phyloP scores from a whole-genome alignment of 2,797 vertebrate genomes.

The Dryobates pubescens region DNA sequence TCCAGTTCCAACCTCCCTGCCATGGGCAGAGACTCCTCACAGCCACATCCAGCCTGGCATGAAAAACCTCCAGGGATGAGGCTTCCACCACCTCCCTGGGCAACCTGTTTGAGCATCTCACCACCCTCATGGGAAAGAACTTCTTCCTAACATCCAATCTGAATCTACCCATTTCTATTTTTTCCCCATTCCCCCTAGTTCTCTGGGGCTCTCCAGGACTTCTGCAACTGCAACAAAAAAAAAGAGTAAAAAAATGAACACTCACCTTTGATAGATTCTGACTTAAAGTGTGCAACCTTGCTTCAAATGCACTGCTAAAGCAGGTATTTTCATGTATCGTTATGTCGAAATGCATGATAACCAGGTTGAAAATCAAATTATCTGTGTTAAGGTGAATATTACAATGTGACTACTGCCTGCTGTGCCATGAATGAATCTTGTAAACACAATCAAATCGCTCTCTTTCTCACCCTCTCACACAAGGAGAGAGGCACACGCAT shows the following conservation, averaged over 20 bases:
- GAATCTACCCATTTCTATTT: too few relatives aligned
- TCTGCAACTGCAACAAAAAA: not conserved
- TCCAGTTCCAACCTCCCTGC: too few relatives aligned
- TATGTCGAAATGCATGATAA: conserved; percentile 84
- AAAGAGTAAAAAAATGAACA: conserved; percentile 53
- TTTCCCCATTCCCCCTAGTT: too few relatives aligned
- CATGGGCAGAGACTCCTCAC: too few relatives aligned
- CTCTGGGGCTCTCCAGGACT: conserved; percentile 37
- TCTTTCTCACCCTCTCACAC: conserved; percentile 47
- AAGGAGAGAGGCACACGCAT: not conserved
- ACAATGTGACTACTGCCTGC: conserved; percentile 87
- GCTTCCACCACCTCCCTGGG: too few relatives aligned
- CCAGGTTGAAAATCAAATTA: conserved; percentile 90
- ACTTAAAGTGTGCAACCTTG: conserved; percentile 86
- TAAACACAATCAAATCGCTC: conserved; percentile 84
- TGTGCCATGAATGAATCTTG: conserved; percentile 88
- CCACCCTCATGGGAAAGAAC: too few relatives aligned
- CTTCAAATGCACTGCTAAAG: conserved; percentile 88
- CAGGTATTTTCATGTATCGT: conserved; percentile 82
- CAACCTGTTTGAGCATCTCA: too few relatives aligned
- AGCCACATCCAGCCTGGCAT: too few relatives aligned
- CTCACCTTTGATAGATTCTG: conserved; percentile 77
- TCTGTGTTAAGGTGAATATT: conserved; percentile 81
- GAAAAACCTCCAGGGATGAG: too few relatives aligned
- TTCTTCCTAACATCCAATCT: too few relatives aligned